Base-by-base conservation (phyloP, 2,888 invertebrate genomes). In the Heliconius sara region DNA sequence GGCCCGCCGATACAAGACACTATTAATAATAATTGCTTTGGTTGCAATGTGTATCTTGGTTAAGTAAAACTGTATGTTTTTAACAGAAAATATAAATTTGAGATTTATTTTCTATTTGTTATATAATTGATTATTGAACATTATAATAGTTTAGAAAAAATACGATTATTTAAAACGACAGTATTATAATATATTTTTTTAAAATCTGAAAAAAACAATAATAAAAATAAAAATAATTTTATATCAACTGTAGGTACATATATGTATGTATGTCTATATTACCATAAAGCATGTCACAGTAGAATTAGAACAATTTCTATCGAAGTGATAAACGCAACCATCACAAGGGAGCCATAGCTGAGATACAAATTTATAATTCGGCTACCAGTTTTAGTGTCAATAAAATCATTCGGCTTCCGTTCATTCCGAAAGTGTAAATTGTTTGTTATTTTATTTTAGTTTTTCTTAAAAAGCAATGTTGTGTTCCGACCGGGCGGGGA, bases 381-480 rank as follows among this genome's bases (percentile, higher is more conserved):
- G 74, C 79, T 76, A 84, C 81, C 85, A 84, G 85, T 89, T 88
- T 87, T 87, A 86, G 84, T 84, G 86, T 84, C 88, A 85, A 90
- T 90, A 91, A 91, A 91, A 87, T 86, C 87, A 87, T 88, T 85
- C 85, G 83, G 90, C 89, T 89, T 91, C 91, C 90, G 89, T 86
- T 88, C 88, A 88, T 88, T 88, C 85, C 83, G 34, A 85, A 91
- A 87, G 90, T 91, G 92, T 91, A 89, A 92, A 92, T 92, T 91
- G 90, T 89, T 84, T 89, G 85, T 87, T 86, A 90, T 88, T 89
- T 89, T 88, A 89, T 90, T 91, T 89, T 88, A 86, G 86, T 84
- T 87, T 84, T 87, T 85, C 87, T 88, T 89, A 91, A 92, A 92
- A 89, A 92, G 92, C 92, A 90, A 90, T 91, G 84, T 88, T 90